Evolutionary conservation across 2,797 vertebrate species (phyloP).

Genomic region (Ciconia nigra): DNA sequence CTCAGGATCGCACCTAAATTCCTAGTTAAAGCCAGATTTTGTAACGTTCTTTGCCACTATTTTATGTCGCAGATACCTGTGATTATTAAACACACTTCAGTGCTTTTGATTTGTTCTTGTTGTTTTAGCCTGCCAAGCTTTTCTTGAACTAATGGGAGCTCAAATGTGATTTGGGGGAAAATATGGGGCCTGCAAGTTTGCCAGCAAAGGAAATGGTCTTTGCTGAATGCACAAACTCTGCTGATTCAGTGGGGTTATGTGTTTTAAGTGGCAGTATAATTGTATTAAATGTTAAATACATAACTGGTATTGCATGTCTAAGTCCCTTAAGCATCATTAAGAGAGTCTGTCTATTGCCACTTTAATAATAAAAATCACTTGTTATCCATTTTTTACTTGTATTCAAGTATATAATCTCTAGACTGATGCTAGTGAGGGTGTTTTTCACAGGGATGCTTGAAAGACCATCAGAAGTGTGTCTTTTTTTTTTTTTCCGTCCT

Average conservation of each 20-base stretch:
- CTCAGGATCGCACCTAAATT: background rate
- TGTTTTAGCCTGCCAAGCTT: background rate
- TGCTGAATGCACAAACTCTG: background rate
- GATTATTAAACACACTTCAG: rapidly evolving
- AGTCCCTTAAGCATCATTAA: background rate
- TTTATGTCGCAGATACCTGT: background rate
- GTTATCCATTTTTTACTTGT: background rate
- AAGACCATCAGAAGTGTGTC: background rate
- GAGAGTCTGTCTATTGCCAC: background rate
- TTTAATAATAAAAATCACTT: background rate
- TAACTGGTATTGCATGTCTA: background rate
- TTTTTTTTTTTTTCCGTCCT: too few species aligned
- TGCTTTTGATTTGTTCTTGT: background rate
- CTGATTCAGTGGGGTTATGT: background rate
- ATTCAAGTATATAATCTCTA: background rate
- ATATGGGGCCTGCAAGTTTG: background rate
- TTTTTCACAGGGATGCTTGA: background rate
- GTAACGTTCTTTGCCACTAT: rapidly evolving
- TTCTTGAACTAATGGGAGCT: background rate
- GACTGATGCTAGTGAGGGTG: background rate
- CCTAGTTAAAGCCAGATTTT: background rate
- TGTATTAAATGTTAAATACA: background rate
- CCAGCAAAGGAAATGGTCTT: background rate
- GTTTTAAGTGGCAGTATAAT: background rate
- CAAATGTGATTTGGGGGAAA: background rate